Percentiles rank a stretch among this genome's conserved stretches.
Conservation (phyloP, 2,797 vertebrate genomes). For the Cossypha niveicapilla region DNA sequence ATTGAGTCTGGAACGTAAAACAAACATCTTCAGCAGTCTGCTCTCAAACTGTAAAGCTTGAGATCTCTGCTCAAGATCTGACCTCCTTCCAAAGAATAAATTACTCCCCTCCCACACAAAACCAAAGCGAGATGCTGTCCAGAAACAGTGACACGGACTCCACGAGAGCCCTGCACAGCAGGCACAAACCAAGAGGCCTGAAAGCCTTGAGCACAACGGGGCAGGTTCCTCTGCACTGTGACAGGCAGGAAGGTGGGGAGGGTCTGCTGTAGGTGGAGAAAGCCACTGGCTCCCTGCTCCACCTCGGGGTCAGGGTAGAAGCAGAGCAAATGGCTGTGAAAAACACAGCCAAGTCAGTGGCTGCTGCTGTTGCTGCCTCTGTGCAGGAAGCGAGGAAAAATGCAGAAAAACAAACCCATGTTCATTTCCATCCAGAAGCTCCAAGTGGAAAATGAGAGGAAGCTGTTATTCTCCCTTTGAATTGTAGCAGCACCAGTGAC, state of each 20-base stretch:
- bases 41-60: constrained; percentile 44
- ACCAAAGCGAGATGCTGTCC: constrained; percentile 63
- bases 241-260: not conserved
- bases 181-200: not conserved
- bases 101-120: constrained; percentile 61
- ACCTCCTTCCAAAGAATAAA: constrained; percentile 72
- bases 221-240: not conserved
- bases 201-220: not conserved
- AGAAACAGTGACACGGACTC: constrained; percentile 24
- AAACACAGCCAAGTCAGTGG: not conserved
- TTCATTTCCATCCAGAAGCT: constrained; percentile 34
- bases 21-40: constrained; percentile 28
- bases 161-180: not conserved
- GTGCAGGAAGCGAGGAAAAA: constrained; percentile 1
- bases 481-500: constrained; percentile 70
- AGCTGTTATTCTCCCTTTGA: constrained; percentile 29
- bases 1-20: not conserved
- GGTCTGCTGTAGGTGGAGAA: not conserved
- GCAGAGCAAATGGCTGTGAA: constrained; percentile 1
- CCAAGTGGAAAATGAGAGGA: not conserved
- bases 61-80: constrained; percentile 18
- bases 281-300: not conserved
- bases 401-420: constrained; percentile 49
- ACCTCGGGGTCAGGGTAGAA: not conserved
- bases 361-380: not conserved